Percentiles rank a stretch among this genome's conserved stretches.
These are phyloP conservation scores for Diacarnus erythraeanus DNA, from an alignment of 37 sponge, comb jelly and placozoan genomes.

Conservation along the genomic window DNA sequence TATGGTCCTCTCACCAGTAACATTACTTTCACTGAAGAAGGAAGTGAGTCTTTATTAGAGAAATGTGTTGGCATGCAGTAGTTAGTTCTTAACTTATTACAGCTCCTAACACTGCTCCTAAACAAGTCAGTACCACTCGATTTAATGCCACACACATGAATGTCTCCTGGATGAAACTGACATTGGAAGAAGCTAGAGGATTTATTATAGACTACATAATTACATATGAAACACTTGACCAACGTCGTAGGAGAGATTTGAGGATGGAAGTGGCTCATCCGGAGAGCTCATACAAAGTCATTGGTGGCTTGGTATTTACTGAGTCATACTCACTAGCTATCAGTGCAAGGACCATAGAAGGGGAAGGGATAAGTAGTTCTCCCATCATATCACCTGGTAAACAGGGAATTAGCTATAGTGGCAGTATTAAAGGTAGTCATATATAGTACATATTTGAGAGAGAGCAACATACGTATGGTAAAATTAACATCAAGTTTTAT, in stretches of 20 bases:
- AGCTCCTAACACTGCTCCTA: constrained; percentile 20
- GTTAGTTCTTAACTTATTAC: not conserved
- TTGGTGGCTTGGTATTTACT: constrained; percentile 4
- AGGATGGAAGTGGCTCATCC: not conserved
- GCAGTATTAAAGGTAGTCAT: too few relatives aligned
- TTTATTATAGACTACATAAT: not conserved
- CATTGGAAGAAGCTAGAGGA: constrained; percentile 24
- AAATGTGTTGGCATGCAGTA: not conserved
- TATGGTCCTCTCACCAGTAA: not conserved
- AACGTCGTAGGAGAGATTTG: not conserved
- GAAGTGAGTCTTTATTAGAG: constrained; percentile 4
- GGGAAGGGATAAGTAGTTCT: not conserved
- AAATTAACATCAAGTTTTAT: too few relatives aligned
- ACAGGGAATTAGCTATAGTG: not conserved
- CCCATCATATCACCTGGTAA: constrained; percentile 2
- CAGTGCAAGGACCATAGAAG: constrained; percentile 14
- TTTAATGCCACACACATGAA: constrained; percentile 23
- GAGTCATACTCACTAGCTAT: constrained; percentile 12
- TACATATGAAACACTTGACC: not conserved
- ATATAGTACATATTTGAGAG: too few relatives aligned
- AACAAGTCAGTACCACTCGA: not conserved
- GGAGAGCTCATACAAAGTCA: constrained; percentile 3
- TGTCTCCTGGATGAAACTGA: constrained; percentile 3
- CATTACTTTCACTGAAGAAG: constrained; percentile 12
- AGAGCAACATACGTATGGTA: too few relatives aligned